Conservation (phyloP, 1,140 invertebrate species). For the Eumaeus atala region DNA sequence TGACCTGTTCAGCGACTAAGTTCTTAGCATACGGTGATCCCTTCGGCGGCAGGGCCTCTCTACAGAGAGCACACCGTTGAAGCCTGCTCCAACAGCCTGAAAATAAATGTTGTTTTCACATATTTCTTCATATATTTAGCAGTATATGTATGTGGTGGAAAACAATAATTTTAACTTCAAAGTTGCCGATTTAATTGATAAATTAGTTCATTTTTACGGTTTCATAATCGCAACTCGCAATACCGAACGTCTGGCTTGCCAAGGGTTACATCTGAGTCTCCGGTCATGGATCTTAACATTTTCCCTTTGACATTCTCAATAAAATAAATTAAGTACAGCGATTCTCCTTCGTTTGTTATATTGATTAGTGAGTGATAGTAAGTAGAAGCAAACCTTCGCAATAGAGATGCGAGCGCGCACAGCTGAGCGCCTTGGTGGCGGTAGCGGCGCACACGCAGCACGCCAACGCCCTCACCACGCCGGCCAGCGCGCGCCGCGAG, state of each 20-base stretch:
- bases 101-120: constrained; percentile 9
- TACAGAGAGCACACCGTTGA: constrained; percentile 53
- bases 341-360: too few relatives aligned
- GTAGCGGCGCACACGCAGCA: constrained; percentile 58
- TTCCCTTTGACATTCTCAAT: too few relatives aligned
- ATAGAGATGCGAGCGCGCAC: constrained; percentile 53
- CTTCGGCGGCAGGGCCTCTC: constrained; percentile 48
- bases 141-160: too few relatives aligned
- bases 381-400: constrained; percentile 39
- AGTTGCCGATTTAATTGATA: too few relatives aligned
- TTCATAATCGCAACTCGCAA: too few relatives aligned
- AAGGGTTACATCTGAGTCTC: too few relatives aligned
- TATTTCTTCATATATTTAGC: too few relatives aligned
- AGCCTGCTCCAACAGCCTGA: constrained; percentile 54
- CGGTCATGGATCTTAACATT: too few relatives aligned
- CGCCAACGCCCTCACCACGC: constrained; percentile 45
- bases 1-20: constrained; percentile 59
- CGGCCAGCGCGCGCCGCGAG: constrained; percentile 46
- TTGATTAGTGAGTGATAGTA: background rate
- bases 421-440: constrained; percentile 43
- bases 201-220: too few relatives aligned
- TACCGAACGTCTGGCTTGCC: too few relatives aligned
- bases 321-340: too few relatives aligned
- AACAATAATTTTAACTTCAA: too few relatives aligned
- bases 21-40: constrained; percentile 57